Evolutionary conservation across 2,113 vertebrate genomes (phyloP).

Genomic region (Scolopax mira): DNA sequence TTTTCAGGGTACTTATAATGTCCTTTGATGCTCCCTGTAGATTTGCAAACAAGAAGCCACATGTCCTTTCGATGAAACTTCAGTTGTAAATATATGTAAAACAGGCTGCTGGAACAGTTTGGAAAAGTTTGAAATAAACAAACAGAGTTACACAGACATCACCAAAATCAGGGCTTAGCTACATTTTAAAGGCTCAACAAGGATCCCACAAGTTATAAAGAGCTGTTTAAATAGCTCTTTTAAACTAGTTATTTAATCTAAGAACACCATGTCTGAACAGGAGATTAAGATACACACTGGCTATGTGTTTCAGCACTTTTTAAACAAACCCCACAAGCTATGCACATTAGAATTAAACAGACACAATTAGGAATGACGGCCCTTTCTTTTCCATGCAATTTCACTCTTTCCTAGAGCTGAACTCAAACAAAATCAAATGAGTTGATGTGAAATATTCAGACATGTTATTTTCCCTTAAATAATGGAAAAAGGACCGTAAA

Average conservation of each 20-base stretch:
- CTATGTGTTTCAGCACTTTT: not conserved
- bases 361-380: not conserved
- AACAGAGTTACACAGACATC: not conserved
- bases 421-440: not conserved
- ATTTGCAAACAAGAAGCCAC: slow-evolving; percentile 62
- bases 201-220: not conserved
- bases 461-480: not conserved
- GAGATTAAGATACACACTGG: not conserved
- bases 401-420: not conserved
- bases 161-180: not conserved
- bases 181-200: not conserved
- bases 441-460: not conserved
- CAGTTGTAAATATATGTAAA: slow-evolving; percentile 46
- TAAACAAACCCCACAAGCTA: not conserved
- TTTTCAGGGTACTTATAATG: slow-evolving; percentile 58
- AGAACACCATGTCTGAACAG: not conserved
- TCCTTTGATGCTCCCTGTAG: slow-evolving; percentile 60
- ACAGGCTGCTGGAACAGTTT: slow-evolving; percentile 42
- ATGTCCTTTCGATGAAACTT: slow-evolving; percentile 59
- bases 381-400: not conserved
- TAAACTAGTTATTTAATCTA: slow-evolving; percentile 16
- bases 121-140: slow-evolving; percentile 44
- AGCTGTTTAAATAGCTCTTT: not conserved
- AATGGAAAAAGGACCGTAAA: not conserved
- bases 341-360: not conserved